Evolutionary conservation across 2,888 invertebrate genomes (phyloP), one percentile per base, ranked within the genome.

Genomic region (Pollenia labialis): DNA sequence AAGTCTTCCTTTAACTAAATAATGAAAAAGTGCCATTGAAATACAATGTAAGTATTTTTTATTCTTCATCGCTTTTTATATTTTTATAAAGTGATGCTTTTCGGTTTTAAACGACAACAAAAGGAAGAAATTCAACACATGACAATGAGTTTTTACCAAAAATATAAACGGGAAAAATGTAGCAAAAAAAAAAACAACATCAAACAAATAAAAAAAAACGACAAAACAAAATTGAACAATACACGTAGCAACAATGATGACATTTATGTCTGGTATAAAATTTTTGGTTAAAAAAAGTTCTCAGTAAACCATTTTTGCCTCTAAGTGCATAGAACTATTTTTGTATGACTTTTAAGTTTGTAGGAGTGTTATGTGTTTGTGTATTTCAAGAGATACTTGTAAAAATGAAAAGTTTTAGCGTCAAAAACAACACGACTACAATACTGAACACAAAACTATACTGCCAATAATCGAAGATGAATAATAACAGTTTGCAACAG

Each of bases 101-200:
- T 84, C 60, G 84, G 58, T 66, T 84, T 79, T 64, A 82, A 85
- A 80, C 50, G 83, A 66, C 72, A 81, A 87, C 83, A 83, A 81
- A 76, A 76, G 76, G 60, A 83, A 52, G 60, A 71, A 32, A 76
- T 66, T 72, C 64, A 71, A 80, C 64, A 79, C 75, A 75, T 82
- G 72, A 75, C 83, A 86, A 80, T 68, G 52, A 79, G 44, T 79
- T 68, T 44, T 66, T 58, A 50, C 40, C 18, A 48, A 42, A 64
- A 56, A 79, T 32, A 42, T 52, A 66, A 66, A 77, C n/a, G n/a
- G n/a, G n/a, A 42, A 48, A 46, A 64, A 23, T 10, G 2, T 48
- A 11, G 9, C 48, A 44, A 50, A 40, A 48, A 50, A 50, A 68
- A 56, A 69, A 23, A 12, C 3, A 40, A 83, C 75, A 60, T 54